These are phyloP conservation scores for Scolopax rusticola DNA, from an alignment of 2,797 vertebrate genomes.

Conservation along the genomic window DNA sequence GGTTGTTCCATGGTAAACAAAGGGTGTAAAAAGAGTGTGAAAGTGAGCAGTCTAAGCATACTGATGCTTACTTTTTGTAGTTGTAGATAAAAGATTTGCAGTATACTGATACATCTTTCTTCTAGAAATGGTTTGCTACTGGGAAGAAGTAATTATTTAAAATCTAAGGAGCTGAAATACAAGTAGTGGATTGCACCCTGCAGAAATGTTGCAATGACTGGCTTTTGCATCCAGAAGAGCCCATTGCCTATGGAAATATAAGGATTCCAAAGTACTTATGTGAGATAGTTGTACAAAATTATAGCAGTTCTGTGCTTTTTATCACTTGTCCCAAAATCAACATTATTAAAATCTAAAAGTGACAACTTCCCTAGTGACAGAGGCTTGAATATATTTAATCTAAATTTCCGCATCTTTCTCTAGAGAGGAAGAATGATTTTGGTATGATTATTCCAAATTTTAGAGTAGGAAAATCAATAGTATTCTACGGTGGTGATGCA, in stretches of 20 bases:
- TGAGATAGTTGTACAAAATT: background rate
- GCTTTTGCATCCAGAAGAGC: background rate
- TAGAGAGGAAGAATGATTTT: background rate
- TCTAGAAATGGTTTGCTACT: background rate
- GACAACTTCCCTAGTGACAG: background rate
- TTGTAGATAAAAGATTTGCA: background rate
- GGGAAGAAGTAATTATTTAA: background rate
- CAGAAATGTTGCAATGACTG: background rate
- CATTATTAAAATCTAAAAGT: background rate
- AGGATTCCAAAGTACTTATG: background rate
- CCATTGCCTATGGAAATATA: background rate
- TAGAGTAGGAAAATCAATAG: background rate
- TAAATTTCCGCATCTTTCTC: background rate
- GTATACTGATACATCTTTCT: background rate
- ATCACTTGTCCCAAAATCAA: background rate
- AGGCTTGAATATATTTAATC: background rate
- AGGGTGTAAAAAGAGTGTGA: background rate
- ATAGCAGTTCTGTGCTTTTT: background rate
- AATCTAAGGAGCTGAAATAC: background rate
- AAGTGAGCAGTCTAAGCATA: background rate
- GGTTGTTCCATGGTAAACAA: background rate
- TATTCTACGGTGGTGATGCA: background rate
- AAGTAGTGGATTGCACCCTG: background rate
- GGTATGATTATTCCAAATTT: background rate
- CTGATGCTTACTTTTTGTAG: background rate